These are phyloP conservation scores for Drosophila tristis DNA, from an alignment of 1,140 invertebrate genomes.

Conservation along the genomic window DNA sequence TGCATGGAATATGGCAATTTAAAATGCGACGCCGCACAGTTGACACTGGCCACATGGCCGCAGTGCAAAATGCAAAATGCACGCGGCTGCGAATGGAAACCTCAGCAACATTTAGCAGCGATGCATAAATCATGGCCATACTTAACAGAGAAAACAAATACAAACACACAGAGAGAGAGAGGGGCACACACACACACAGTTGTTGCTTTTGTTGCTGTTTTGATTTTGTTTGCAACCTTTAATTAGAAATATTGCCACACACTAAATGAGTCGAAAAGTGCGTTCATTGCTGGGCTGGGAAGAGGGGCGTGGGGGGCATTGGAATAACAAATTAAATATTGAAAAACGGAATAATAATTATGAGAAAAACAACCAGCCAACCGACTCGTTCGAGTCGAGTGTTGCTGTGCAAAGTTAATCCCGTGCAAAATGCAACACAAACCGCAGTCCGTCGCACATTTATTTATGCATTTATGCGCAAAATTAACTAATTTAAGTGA, in stretches of 20 bases:
- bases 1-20: slow-evolving; percentile 71
- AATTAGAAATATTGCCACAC: slow-evolving; percentile 81
- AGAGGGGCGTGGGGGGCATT: neutral
- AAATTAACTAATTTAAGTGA: slow-evolving; percentile 80
- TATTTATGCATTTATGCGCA: slow-evolving; percentile 72
- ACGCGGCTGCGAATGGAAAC: slow-evolving; percentile 68
- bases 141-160: slow-evolving; percentile 60
- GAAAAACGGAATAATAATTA: slow-evolving; percentile 76
- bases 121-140: slow-evolving; percentile 79
- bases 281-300: neutral
- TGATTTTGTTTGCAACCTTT: slow-evolving; percentile 80
- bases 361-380: slow-evolving; percentile 14
- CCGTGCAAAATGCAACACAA: slow-evolving; percentile 22
- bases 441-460: slow-evolving; percentile 56
- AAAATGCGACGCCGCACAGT: slow-evolving; percentile 61
- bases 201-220: slow-evolving; percentile 30
- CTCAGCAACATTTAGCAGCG: slow-evolving; percentile 75
- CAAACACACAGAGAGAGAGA: slow-evolving; percentile 7
- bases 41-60: slow-evolving; percentile 50
- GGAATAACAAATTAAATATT: slow-evolving; percentile 74
- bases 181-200: neutral
- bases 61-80: slow-evolving; percentile 50
- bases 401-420: slow-evolving; percentile 12
- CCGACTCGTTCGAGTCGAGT: neutral
- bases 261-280: slow-evolving; percentile 67